Conservation (phyloP, 2,888 invertebrate species). For the Notodonta dromedarius region DNA sequence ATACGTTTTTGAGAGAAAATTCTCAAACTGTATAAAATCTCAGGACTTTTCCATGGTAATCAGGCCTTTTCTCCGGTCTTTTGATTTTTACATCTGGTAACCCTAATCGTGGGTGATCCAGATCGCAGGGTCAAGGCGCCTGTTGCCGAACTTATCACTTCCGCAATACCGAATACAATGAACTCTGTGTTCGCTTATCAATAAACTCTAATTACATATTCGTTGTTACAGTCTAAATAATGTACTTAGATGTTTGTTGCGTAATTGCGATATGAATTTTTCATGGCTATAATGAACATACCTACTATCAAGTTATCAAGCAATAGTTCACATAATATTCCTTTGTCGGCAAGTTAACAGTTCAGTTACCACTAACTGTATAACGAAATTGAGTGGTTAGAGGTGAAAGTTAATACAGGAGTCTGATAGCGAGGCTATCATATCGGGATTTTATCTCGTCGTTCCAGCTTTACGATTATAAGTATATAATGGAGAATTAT, state of each 20-base stretch:
- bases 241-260: background rate
- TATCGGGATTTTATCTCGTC: background rate
- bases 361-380: background rate
- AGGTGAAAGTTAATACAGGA: background rate
- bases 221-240: background rate
- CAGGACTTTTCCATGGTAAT: too few relatives aligned
- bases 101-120: constrained; percentile 16
- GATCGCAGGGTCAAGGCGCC: constrained; percentile 35
- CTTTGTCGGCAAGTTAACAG: background rate
- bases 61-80: too few relatives aligned
- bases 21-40: too few relatives aligned
- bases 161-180: constrained; percentile 43
- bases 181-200: constrained; percentile 33
- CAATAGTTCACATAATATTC: too few relatives aligned
- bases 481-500: background rate
- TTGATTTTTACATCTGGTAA: too few relatives aligned
- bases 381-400: background rate
- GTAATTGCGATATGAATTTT: background rate
- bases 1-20: too few relatives aligned
- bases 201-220: background rate
- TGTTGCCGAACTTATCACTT: constrained; percentile 33
- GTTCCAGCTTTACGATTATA: background rate
- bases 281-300: too few relatives aligned
- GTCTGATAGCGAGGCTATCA: background rate
- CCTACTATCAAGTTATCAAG: too few relatives aligned